Conservation (phyloP, 2,797 vertebrate genomes). For the Cephalopachus bancanus region DNA sequence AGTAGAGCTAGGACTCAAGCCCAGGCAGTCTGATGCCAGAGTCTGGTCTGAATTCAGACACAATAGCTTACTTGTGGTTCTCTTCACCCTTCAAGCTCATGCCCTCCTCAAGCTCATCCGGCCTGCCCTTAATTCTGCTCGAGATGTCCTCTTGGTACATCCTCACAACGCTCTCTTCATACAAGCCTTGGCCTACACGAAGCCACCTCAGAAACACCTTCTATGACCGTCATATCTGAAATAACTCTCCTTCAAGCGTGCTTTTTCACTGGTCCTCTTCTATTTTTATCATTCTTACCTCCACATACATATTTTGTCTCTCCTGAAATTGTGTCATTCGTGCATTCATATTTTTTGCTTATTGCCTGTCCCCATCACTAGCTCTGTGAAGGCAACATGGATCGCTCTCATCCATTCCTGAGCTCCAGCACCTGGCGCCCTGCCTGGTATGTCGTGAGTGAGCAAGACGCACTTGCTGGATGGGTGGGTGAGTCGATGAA, state of each 20-base stretch:
- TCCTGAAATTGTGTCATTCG: not conserved
- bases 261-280: not conserved
- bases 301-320: not conserved
- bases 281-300: not conserved
- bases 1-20: not conserved
- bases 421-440: not conserved
- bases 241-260: not conserved
- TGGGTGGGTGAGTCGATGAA: not conserved
- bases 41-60: not conserved
- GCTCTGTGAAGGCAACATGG: not conserved
- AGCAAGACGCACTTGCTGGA: not conserved
- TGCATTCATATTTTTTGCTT: not conserved
- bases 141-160: not conserved
- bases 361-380: not conserved
- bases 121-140: not conserved
- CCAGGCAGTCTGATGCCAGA: not conserved
- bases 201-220: not conserved
- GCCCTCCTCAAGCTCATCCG: not conserved
- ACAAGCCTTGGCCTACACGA: not conserved
- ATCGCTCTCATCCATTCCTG: not conserved
- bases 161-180: not conserved
- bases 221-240: not conserved
- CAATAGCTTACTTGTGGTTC: not conserved
- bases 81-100: not conserved
- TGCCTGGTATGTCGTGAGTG: rapidly evolving